phyloP scores from a whole-genome alignment of 2,113 vertebrate species.

The Chloropsis hardwickii region DNA sequence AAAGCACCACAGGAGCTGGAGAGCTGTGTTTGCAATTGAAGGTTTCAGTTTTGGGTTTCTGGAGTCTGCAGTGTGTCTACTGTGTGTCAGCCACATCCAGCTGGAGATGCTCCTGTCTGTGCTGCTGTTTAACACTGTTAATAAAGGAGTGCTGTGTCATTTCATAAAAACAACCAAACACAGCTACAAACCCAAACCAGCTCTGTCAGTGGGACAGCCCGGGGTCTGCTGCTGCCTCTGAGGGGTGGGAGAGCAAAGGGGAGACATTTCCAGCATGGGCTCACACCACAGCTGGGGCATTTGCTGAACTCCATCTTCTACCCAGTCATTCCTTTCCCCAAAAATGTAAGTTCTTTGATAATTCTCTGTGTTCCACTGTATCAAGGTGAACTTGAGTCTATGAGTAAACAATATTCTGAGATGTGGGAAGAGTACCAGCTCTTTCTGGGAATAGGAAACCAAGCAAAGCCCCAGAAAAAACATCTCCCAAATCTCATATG shows the following conservation, averaged over 20 bases:
- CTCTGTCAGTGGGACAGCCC: neutral
- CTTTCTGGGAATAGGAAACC: neutral
- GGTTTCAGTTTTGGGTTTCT: neutral
- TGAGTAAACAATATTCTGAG: neutral
- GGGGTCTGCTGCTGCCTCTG: neutral
- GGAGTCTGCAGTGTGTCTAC: neutral
- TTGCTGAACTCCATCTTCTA: neutral
- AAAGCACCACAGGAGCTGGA: neutral
- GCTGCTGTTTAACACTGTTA: neutral
- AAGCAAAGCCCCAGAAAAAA: neutral
- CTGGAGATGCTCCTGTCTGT: neutral
- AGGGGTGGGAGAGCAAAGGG: neutral
- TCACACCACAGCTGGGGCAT: fast-evolving
- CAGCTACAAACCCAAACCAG: neutral
- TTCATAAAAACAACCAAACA: neutral
- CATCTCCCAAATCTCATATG: fast-evolving
- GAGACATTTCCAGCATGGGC: neutral
- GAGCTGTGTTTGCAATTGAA: neutral
- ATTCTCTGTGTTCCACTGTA: neutral
- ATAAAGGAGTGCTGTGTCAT: neutral
- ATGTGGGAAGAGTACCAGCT: neutral
- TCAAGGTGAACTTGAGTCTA: neutral
- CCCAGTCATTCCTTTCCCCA: neutral
- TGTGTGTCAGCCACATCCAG: neutral
- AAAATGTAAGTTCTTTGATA: neutral